These are phyloP conservation scores for Cuniculus paca DNA, from an alignment of 2,797 vertebrate genomes.

Conservation along the genomic window DNA sequence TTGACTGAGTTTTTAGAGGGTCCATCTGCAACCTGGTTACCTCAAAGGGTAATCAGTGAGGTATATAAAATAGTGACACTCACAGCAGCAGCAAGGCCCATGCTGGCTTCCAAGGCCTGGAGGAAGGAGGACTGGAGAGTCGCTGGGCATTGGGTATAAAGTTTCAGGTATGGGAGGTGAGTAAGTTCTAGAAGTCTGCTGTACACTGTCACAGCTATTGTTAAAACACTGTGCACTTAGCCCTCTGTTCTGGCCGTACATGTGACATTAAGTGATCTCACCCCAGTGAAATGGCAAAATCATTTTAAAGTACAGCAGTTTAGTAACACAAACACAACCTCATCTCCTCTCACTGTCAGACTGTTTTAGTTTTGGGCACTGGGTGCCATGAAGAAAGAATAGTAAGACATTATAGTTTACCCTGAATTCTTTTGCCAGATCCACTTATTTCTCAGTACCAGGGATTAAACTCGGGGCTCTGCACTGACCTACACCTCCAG, in stretches of 20 bases:
- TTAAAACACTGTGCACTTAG: background rate
- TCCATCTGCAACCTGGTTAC: background rate
- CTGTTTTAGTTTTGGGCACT: background rate
- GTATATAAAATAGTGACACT: background rate
- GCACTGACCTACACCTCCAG: background rate
- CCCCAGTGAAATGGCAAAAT: background rate
- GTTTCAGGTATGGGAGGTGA: background rate
- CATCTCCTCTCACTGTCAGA: background rate
- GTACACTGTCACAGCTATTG: too few species aligned
- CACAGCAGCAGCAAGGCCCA: background rate
- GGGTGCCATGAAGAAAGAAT: background rate
- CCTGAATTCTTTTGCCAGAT: slow-evolving; percentile 22
- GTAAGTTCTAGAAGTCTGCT: background rate
- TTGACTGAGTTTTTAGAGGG: background rate
- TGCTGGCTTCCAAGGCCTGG: background rate
- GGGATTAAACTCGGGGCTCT: background rate
- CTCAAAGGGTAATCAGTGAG: background rate
- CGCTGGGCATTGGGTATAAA: background rate
- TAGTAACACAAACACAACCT: background rate
- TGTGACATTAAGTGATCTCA: background rate
- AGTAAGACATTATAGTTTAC: background rate
- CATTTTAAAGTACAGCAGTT: background rate
- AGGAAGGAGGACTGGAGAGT: too few species aligned
- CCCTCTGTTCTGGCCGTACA: background rate
- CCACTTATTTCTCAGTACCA: background rate